Evolutionary conservation across 2,113 vertebrate species (phyloP).

Genomic region (Vicugna pacos): DNA sequence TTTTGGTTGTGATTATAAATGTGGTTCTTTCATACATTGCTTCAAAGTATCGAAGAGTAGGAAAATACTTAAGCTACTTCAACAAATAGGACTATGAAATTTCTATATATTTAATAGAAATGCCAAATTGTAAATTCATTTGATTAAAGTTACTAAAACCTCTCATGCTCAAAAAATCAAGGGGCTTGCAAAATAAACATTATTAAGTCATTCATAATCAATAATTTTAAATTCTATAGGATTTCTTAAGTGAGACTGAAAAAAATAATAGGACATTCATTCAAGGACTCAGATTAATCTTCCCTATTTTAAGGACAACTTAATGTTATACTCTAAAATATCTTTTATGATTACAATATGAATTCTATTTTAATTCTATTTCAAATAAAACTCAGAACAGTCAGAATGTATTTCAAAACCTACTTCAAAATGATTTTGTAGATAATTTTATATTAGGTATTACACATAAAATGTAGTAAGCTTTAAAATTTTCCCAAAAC

Average conservation of each 20-base stretch:
- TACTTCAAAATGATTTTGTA: slow-evolving; percentile 19
- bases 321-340: not conserved
- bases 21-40: not conserved
- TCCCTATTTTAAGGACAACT: slow-evolving; percentile 51
- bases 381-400: slow-evolving; percentile 47
- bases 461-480: not conserved
- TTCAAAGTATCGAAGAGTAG: not conserved
- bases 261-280: not conserved
- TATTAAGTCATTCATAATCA: not conserved
- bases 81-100: not conserved
- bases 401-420: slow-evolving; percentile 1
- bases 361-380: slow-evolving; percentile 34
- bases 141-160: not conserved
- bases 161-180: not conserved
- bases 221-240: not conserved
- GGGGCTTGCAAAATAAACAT: not conserved
- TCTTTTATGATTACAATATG: not conserved
- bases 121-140: not conserved
- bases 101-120: not conserved
- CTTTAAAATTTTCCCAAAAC: slow-evolving; percentile 37
- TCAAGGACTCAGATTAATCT: not conserved
- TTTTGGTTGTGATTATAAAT: not conserved
- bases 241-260: not conserved
- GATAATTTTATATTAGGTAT: slow-evolving; percentile 24
- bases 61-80: not conserved